phyloP scores from a whole-genome alignment of 2,888 invertebrate species.

The Heliconius cydno region DNA sequence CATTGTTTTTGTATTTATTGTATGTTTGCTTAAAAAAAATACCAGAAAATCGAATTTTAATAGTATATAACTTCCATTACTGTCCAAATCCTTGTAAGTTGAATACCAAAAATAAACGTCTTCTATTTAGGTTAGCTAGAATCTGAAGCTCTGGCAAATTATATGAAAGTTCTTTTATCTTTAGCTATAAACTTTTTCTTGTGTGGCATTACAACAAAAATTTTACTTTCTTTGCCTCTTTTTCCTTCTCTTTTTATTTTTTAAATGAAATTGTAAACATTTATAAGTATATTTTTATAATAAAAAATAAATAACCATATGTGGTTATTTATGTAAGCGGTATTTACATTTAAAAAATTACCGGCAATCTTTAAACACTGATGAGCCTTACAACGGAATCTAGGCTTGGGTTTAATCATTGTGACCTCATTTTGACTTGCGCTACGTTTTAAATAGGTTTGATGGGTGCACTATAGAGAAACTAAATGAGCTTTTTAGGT shows the following conservation, averaged over 20 bases:
- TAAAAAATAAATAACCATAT: not conserved
- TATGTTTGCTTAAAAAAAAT: too few species aligned
- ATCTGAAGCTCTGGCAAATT: not conserved
- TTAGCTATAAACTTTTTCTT: not conserved
- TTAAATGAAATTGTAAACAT: too few species aligned
- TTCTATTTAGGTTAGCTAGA: not conserved
- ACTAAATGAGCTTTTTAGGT: constrained; percentile 12
- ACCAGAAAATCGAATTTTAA: too few species aligned
- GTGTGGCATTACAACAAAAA: not conserved
- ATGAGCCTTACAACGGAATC: constrained; percentile 53
- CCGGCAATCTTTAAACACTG: constrained; percentile 20
- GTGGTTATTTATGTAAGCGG: not conserved
- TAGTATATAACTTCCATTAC: too few species aligned
- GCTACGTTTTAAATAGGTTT: constrained; percentile 10
- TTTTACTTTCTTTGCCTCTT: too few species aligned
- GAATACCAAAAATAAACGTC: too few species aligned
- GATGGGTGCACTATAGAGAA: not conserved
- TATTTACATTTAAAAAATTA: constrained; percentile 15
- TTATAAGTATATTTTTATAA: too few species aligned
- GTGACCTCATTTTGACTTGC: constrained; percentile 54
- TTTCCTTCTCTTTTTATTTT: too few species aligned
- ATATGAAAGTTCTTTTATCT: not conserved
- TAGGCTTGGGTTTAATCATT: constrained; percentile 67
- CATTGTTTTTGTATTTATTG: too few species aligned
- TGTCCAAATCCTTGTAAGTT: too few species aligned